Percentiles rank a stretch among this genome's conserved stretches.
Evolutionary conservation across 2,797 vertebrate genomes (phyloP).

Genomic region (Brachymystax lenok): DNA sequence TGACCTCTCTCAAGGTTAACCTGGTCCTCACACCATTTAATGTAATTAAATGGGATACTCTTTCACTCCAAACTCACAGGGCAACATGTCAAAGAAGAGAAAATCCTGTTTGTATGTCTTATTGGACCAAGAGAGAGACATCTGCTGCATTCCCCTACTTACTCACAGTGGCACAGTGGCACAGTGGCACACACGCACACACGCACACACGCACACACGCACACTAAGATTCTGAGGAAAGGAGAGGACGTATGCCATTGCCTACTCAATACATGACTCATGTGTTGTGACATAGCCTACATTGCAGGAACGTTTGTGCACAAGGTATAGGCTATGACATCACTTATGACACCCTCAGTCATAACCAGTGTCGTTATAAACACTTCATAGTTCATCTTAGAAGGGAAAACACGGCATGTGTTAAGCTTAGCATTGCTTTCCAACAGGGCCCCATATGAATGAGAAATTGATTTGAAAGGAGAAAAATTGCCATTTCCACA

Average conservation of each 20-base stretch:
- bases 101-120: slow-evolving; percentile 32
- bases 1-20: neutral
- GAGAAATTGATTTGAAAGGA: neutral
- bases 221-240: slow-evolving; percentile 8
- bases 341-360: neutral
- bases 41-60: slow-evolving; percentile 30
- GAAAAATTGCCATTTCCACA: slow-evolving; percentile 30
- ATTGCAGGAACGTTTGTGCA: neutral
- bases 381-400: neutral
- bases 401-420: neutral
- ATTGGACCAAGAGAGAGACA: slow-evolving; percentile 26
- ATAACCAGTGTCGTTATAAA: neutral
- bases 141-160: slow-evolving; percentile 24
- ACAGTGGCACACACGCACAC: neutral
- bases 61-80: slow-evolving; percentile 20
- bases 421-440: neutral
- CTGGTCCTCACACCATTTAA: neutral
- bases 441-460: neutral
- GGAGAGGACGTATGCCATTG: no score
- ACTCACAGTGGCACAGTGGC: slow-evolving; percentile 9
- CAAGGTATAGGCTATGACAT: neutral
- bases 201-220: slow-evolving; percentile 31
- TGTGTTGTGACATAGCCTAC: neutral
- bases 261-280: neutral
- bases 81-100: slow-evolving; percentile 5